phyloP scores from a whole-genome alignment of 2,797 vertebrate species.

The Darevskia mixta region DNA sequence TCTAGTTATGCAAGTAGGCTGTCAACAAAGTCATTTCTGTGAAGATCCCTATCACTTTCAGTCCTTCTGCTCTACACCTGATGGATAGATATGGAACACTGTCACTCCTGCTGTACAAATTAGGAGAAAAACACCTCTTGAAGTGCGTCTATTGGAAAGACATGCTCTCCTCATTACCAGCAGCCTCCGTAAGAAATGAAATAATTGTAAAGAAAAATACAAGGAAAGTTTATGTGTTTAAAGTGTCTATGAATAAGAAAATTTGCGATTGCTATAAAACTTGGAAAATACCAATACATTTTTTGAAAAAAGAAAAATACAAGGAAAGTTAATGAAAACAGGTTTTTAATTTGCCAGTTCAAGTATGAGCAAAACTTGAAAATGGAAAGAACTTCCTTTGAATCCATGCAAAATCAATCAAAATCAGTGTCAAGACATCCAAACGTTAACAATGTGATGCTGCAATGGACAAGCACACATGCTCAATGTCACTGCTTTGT shows the following conservation, averaged over 20 bases:
- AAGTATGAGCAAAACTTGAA: not conserved
- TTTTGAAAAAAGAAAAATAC: not conserved
- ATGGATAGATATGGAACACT: slow-evolving; percentile 42
- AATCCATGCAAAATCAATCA: not conserved
- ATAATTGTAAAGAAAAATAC: not conserved
- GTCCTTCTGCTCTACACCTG: not conserved
- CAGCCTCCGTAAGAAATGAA: slow-evolving; percentile 18
- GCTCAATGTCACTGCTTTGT: not conserved
- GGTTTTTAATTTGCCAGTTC: not conserved
- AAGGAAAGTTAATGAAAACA: not conserved
- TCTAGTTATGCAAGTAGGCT: not conserved
- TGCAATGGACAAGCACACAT: not conserved
- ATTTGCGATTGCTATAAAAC: too few species aligned
- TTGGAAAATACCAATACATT: too few species aligned
- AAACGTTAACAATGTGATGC: not conserved
- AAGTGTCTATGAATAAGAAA: too few species aligned
- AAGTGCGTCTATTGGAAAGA: slow-evolving; percentile 20
- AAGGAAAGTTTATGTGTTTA: not conserved
- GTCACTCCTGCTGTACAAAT: slow-evolving; percentile 21
- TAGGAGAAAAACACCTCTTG: slow-evolving; percentile 3
- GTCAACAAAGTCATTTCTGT: slow-evolving; percentile 13
- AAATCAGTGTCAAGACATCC: not conserved
- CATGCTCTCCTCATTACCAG: slow-evolving; percentile 6
- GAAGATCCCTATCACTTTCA: slow-evolving; percentile 23
- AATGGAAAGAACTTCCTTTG: not conserved